phyloP scores from a whole-genome alignment of 2,888 invertebrate species.

The Dicranocentrus wangi region DNA sequence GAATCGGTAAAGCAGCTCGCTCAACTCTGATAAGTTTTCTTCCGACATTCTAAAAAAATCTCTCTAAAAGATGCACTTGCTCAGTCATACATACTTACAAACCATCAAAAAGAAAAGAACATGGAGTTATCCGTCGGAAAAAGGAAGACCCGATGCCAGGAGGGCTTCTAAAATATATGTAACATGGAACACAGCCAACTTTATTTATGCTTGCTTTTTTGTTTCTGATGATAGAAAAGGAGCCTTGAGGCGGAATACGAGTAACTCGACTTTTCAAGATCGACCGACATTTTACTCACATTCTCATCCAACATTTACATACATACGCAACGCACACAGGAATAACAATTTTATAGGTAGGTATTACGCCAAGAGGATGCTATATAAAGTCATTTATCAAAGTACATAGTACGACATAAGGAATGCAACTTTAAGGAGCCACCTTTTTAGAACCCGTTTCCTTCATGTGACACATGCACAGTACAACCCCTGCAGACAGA shows the following conservation, averaged over 20 bases:
- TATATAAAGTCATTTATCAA: not conserved
- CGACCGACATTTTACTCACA: conserved; percentile 36
- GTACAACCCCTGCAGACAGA: conserved; percentile 29
- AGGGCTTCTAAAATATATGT: conserved; percentile 30
- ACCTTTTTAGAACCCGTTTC: conserved; percentile 27
- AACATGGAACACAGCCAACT: conserved; percentile 38
- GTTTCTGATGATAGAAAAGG: conserved; percentile 9
- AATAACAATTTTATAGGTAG: not conserved
- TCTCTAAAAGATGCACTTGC: no score
- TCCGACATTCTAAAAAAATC: no score
- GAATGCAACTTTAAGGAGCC: conserved; percentile 31
- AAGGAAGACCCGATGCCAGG: conserved; percentile 40
- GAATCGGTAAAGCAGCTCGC: no score
- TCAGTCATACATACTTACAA: no score
- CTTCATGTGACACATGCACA: conserved; percentile 30
- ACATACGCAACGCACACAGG: conserved; percentile 15
- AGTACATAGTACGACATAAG: conserved; percentile 5
- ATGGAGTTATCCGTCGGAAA: not conserved
- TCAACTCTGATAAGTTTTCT: no score
- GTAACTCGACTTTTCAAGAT: conserved; percentile 19
- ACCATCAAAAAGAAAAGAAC: not conserved
- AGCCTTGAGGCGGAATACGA: conserved; percentile 16
- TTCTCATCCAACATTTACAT: not conserved
- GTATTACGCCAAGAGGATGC: not conserved
- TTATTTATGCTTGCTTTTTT: conserved; percentile 1